A percentile compares a stretch with the other conserved stretches of the same genome.
Conservation (phyloP, 2,888 invertebrate genomes). For the Villa cingulata region DNA sequence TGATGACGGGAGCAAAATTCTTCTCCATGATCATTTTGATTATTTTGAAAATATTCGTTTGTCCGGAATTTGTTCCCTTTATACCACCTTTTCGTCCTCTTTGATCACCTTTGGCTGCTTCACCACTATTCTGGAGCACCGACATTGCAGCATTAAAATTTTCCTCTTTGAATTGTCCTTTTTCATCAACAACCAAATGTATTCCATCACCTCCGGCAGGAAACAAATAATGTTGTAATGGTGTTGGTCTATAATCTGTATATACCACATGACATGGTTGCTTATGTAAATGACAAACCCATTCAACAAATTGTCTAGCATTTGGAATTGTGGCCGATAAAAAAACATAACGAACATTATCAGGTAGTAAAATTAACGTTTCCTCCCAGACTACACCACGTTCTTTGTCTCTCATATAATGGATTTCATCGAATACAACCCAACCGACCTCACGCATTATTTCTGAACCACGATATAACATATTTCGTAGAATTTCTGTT, state of each 20-base stretch:
- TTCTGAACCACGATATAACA: conserved; percentile 97
- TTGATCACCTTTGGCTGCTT: conserved; percentile 69
- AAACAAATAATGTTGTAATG: conserved; percentile 95
- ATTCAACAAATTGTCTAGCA: conserved; percentile 88
- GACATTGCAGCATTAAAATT: conserved; percentile 98
- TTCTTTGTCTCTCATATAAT: conserved; percentile 99
- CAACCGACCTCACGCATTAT: conserved; percentile 99
- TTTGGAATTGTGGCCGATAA: conserved; percentile 99
- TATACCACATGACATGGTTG: conserved; percentile 99
- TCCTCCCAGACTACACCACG: conserved; percentile 97
- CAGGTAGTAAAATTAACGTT: conserved; percentile 90
- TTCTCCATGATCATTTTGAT: conserved; percentile 98
- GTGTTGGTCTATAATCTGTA: conserved; percentile 95
- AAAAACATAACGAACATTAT: conserved; percentile 97
- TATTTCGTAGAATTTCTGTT: conserved; percentile 97
- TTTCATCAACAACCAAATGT: conserved; percentile 90
- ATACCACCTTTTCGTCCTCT: conserved; percentile 63
- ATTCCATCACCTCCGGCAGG: conserved; percentile 93
- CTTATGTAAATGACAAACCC: conserved; percentile 87
- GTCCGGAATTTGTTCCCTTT: conserved; percentile 45
- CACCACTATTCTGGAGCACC: conserved; percentile 67
- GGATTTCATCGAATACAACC: conserved; percentile 99
- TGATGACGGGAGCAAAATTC: conserved; percentile 94
- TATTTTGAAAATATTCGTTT: conserved; percentile 88
- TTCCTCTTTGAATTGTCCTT: conserved; percentile 91